Base-by-base conservation (phyloP, 2,888 invertebrate species). In the Glyphotaelius pellucidus region DNA sequence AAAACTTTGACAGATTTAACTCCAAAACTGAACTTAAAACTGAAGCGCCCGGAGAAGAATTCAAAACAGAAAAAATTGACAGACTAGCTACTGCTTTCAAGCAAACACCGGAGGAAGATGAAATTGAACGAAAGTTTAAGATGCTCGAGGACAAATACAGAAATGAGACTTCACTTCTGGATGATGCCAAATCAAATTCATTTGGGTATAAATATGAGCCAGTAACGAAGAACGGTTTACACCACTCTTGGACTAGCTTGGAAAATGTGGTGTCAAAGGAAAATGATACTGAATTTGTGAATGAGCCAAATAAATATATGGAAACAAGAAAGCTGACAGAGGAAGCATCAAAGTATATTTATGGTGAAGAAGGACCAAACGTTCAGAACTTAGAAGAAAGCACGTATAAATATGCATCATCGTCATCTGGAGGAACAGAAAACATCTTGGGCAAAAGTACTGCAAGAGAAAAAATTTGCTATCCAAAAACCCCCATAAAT, bases 281-380 rank as follows among this genome's bases (percentile, higher is more conserved):
- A 38, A 94, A 94, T 90, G 94, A 94, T 47, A 94, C 94, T 83
- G 94, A 94, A 25, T 94, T 94, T 93, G 93, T 81, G 5, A 91
- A 85, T 47, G 67, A 87, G 19, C 31, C n/a, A n/a, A 79, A 38
- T 35, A 32, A 89, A 80, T 80, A 32, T 9, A 42, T 31, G 88
- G 42, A 81, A n/a, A 15, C 83, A 30, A 86, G 31, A 80, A 31
- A 15, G 9, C 32, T 89, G 88, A 89, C 88, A 12, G 88, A 89
- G 19, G 88, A 89, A 79, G 88, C 88, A 31, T 89, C 88, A 31
- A 89, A 89, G 38, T 89, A 89, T n/a, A 89, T 89, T 79, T 35
- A 79, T 35, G 88, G 88, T 38, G 88, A 88, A 79, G 30, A 32
- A 38, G 79, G 32, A 12, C 30, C 30, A 19, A 87, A 87, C 31